Conservation (phyloP, 1,140 invertebrate species). For the Aleiodes sp. region DNA sequence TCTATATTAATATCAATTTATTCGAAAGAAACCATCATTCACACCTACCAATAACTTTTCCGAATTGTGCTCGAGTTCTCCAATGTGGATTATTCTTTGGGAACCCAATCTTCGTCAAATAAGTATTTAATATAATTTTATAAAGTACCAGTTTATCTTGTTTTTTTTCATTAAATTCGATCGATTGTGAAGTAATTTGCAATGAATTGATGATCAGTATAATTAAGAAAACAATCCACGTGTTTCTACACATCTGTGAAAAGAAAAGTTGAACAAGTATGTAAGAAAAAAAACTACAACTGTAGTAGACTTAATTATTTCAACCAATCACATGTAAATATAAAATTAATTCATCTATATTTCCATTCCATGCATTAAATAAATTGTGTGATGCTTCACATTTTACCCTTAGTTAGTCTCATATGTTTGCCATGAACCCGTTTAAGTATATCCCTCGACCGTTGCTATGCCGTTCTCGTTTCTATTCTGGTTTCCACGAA, state of each 20-base stretch:
- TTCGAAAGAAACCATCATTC: no score
- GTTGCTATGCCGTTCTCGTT: conserved; percentile 1
- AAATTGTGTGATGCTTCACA: background rate
- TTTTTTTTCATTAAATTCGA: background rate
- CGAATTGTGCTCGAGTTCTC: background rate
- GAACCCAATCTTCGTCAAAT: background rate
- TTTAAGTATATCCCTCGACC: conserved; percentile 1
- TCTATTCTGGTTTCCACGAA: conserved; percentile 8
- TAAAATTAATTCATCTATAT: no score
- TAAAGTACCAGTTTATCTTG: background rate
- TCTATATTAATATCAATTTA: background rate
- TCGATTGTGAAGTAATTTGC: background rate
- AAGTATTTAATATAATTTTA: background rate
- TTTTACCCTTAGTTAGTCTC: background rate
- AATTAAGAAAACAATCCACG: background rate
- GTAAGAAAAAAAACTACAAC: no score
- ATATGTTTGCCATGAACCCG: background rate
- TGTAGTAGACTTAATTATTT: no score
- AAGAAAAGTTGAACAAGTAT: no score
- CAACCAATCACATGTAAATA: no score
- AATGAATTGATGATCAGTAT: background rate
- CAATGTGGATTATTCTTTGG: background rate
- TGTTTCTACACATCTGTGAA: background rate
- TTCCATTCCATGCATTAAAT: no score
- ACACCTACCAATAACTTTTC: background rate